Conservation (phyloP, 2,888 invertebrate genomes). For the Patella ulyssiponensis region DNA sequence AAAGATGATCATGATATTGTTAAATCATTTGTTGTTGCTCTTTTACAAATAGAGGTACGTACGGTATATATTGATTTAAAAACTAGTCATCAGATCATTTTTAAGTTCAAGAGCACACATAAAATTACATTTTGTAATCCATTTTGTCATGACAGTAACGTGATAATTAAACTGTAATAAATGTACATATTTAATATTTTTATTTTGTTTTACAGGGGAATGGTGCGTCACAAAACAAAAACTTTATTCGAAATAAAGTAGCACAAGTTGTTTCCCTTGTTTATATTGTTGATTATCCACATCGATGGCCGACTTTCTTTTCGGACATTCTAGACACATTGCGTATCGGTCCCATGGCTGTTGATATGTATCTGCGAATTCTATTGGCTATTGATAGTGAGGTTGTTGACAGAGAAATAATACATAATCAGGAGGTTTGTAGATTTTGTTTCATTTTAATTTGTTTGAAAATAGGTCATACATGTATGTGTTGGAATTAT, state of each 20-base stretch:
- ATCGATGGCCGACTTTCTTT: conserved; percentile 75
- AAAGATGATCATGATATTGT: conserved; percentile 66
- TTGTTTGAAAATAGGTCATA: not conserved
- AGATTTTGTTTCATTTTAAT: not conserved
- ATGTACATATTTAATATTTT: not conserved
- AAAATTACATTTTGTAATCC: no score
- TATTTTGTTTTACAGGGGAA: conserved; percentile 42
- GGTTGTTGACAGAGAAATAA: conserved; percentile 75
- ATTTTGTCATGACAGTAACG: no score
- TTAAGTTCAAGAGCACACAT: no score
- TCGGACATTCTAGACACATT: conserved; percentile 73
- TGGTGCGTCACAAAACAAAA: conserved; percentile 60
- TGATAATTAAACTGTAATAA: no score
- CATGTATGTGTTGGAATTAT: not conserved
- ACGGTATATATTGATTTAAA: not conserved
- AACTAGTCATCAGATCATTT: no score
- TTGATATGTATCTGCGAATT: conserved; percentile 75
- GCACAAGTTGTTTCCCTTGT: conserved; percentile 76
- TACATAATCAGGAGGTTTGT: conserved; percentile 67
- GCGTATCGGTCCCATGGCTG: conserved; percentile 68
- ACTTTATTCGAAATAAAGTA: conserved; percentile 75
- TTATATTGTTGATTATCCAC: conserved; percentile 75
- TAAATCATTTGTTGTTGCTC: conserved; percentile 70
- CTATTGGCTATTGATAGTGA: conserved; percentile 76
- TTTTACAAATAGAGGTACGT: conserved; percentile 71